These are phyloP conservation scores for Lymantria monacha DNA, from an alignment of 2,888 invertebrate species.

Conservation along the genomic window DNA sequence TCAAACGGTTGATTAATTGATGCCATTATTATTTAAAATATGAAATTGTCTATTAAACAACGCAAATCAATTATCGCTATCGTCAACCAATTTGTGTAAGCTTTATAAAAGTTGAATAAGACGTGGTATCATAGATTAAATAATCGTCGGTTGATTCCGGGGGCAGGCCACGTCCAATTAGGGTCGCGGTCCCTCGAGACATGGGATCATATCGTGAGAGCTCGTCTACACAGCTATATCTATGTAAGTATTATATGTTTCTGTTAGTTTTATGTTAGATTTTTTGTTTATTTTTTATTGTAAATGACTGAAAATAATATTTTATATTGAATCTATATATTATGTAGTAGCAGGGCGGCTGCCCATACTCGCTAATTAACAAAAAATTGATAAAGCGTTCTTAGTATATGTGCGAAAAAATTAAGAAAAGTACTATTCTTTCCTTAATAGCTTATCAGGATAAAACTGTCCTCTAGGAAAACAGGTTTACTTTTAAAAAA, in stretches of 20 bases:
- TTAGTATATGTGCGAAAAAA: no score
- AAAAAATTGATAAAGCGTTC: no score
- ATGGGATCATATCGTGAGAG: slow-evolving; percentile 54
- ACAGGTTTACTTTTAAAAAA: no score
- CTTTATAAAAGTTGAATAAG: slow-evolving; percentile 38
- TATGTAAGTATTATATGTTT: slow-evolving; percentile 2
- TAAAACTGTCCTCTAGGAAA: no score
- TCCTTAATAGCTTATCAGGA: no score
- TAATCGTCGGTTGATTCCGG: slow-evolving; percentile 59
- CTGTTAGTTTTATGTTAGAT: background rate
- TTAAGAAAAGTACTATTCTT: no score
- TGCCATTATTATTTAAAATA: no score
- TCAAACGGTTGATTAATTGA: no score
- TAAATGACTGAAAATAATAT: background rate
- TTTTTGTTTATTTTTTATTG: background rate
- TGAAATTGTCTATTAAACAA: slow-evolving; percentile 7
- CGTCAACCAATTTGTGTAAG: slow-evolving; percentile 25
- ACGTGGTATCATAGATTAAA: slow-evolving; percentile 62
- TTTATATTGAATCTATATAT: no score
- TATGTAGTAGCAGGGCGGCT: no score
- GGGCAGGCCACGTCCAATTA: slow-evolving; percentile 75
- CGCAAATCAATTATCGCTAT: slow-evolving; percentile 22
- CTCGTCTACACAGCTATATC: slow-evolving; percentile 20
- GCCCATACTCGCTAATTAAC: no score
- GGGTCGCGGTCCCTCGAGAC: slow-evolving; percentile 56